Conservation (phyloP, 2,797 vertebrate genomes). For the Chelmon rostratus region DNA sequence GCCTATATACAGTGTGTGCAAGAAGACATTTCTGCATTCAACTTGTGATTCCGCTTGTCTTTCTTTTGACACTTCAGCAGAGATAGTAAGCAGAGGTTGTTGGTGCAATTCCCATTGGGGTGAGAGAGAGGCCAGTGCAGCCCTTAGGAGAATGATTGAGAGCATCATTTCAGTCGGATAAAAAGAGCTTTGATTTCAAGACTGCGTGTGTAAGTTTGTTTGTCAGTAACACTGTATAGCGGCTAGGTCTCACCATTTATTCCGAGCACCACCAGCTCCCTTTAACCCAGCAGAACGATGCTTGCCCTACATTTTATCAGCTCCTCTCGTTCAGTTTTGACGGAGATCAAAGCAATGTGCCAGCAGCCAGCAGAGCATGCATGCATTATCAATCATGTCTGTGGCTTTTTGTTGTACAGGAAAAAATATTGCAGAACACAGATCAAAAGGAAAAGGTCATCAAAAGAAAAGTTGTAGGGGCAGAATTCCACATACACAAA, state of each 20-base stretch:
- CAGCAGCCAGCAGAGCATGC: constrained; percentile 69
- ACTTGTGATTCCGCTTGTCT: constrained; percentile 21
- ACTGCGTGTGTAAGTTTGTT: constrained; percentile 16
- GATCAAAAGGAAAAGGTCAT: constrained; percentile 77
- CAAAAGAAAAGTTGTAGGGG: constrained; percentile 54
- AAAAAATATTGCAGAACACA: constrained; percentile 59
- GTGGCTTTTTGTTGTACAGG: constrained; percentile 71
- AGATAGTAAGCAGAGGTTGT: constrained; percentile 44
- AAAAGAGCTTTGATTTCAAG: constrained; percentile 54
- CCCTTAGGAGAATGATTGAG: constrained; percentile 36
- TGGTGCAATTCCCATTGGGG: constrained; percentile 30
- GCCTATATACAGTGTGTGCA: constrained; percentile 45
- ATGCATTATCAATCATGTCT: constrained; percentile 81
- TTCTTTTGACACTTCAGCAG: constrained; percentile 24
- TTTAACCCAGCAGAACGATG: constrained; percentile 68
- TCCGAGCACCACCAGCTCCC: constrained; percentile 40
- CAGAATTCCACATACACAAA: constrained; percentile 27
- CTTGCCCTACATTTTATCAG: constrained; percentile 77
- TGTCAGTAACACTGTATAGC: constrained; percentile 12
- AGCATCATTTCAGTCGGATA: constrained; percentile 36
- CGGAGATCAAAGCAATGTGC: constrained; percentile 75
- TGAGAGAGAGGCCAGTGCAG: constrained; percentile 27
- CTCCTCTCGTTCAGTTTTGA: constrained; percentile 70
- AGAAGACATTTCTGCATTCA: constrained; percentile 40
- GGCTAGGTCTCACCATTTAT: constrained; percentile 52